These are phyloP conservation scores for Sisor rabdophorus DNA, from an alignment of 2,113 vertebrate species.

Conservation along the genomic window DNA sequence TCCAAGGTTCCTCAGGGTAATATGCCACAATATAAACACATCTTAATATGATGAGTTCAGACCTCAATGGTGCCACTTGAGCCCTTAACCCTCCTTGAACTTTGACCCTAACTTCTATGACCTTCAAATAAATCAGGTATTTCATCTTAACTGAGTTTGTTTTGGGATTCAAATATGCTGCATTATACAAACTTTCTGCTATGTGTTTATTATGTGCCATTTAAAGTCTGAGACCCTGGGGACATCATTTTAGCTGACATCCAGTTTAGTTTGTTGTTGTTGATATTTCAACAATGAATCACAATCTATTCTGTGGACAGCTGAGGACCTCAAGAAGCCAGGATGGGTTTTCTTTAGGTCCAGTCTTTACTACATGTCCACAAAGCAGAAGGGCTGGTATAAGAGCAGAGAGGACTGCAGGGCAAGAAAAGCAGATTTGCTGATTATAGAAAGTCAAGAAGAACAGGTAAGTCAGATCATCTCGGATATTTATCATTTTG, in stretches of 20 bases:
- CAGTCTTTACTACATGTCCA: conserved; percentile 24
- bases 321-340: not conserved
- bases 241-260: not conserved
- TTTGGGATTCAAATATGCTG: too few species aligned
- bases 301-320: not conserved
- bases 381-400: not conserved
- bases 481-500: not conserved
- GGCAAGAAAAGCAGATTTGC: conserved; percentile 1
- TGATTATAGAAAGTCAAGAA: conserved; percentile 23
- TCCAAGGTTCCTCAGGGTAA: too few species aligned
- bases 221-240: too few species aligned
- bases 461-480: conserved; percentile 9
- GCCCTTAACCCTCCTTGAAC: too few species aligned
- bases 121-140: too few species aligned
- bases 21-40: too few species aligned
- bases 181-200: too few species aligned
- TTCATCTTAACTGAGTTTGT: too few species aligned
- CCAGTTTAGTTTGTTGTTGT: not conserved
- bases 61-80: too few species aligned
- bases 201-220: too few species aligned
- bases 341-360: not conserved
- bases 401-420: conserved; percentile 4
- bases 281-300: not conserved
- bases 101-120: too few species aligned
- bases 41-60: too few species aligned